Base-by-base conservation (phyloP, 2,888 invertebrate genomes). In the Zaprionus lineosus region DNA sequence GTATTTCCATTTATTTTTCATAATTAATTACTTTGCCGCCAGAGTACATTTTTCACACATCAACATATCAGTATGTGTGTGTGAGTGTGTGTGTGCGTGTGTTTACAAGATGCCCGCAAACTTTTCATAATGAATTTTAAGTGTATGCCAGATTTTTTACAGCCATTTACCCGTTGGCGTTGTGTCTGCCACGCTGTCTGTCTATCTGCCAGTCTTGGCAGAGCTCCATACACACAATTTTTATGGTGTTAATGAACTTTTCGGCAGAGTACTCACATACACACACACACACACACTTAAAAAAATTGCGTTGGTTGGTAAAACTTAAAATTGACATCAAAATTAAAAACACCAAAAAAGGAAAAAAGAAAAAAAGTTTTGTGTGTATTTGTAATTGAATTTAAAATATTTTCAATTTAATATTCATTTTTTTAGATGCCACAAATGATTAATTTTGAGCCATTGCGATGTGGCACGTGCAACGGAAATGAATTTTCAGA, bases 241-340 rank as follows among this genome's bases (percentile, higher is more conserved):
- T 78, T 78, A 82, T 81, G 76, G 82, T 81, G 81, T 82, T 82
- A 82, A 84, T 82, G 82, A 82, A 82, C 84, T 72, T 79, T 78
- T 67, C 52, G 47, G 55, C 52, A 51, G 46, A 60, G 24, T 62
- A 48, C 55, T 39, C 11, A 9, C 52, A 36, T 8, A 33, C 41
- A 51, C 16, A 24, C 37, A 40, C 14, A 41, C 29, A 18, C 18
- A 36, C 26, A 31, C 47, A 52, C 21, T 21, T 15, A 36, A 16
- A 19, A 39, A 18, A 46, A 12, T 16, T 40, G 50, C 28, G 24
- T 47, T 47, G 28, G 39, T 41, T 56, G 47, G 46, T 50, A 16
- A 36, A 37, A 16, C 37, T 62, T 58, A 58, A 40, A 34, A 37
- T 60, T 56, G 63, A 58, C 63, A 63, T 40, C 6, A 65, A 44